phyloP scores from a whole-genome alignment of 2,888 invertebrate species.

The Diaprepes abbreviatus region DNA sequence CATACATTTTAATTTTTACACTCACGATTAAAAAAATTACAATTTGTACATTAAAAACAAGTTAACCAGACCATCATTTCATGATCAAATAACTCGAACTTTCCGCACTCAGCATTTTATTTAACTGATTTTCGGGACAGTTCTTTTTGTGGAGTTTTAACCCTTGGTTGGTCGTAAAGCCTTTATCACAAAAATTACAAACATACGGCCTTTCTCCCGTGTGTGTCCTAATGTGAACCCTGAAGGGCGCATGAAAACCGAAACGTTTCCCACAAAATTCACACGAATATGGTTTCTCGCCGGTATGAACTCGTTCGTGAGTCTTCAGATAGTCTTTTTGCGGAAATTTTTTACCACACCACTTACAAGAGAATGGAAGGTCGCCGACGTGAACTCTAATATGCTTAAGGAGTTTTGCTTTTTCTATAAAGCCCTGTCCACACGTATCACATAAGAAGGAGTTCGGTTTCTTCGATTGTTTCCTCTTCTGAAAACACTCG shows the following conservation, averaged over 20 bases:
- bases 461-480: slow-evolving; percentile 47
- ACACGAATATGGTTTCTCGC: slow-evolving; percentile 74
- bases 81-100: background rate
- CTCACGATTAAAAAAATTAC: no score
- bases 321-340: slow-evolving; percentile 67
- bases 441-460: slow-evolving; percentile 60
- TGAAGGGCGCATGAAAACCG: slow-evolving; percentile 73
- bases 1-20: no score
- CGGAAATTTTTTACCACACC: slow-evolving; percentile 70
- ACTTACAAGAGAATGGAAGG: slow-evolving; percentile 66
- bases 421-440: slow-evolving; percentile 60
- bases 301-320: slow-evolving; percentile 74
- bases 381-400: slow-evolving; percentile 69
- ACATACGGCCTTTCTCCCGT: slow-evolving; percentile 73
- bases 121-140: slow-evolving; percentile 49
- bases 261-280: slow-evolving; percentile 73
- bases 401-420: slow-evolving; percentile 60
- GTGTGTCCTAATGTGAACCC: slow-evolving; percentile 73
- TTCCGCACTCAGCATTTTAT: slow-evolving; percentile 26
- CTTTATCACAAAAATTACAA: slow-evolving; percentile 62
- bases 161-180: slow-evolving; percentile 58
- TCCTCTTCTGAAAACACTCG: slow-evolving; percentile 55
- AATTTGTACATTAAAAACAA: no score
- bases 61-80: no score
- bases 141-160: slow-evolving; percentile 58